Evolutionary conservation across 1,140 invertebrate genomes (phyloP).

Genomic region (Anoplophora glabripennis): DNA sequence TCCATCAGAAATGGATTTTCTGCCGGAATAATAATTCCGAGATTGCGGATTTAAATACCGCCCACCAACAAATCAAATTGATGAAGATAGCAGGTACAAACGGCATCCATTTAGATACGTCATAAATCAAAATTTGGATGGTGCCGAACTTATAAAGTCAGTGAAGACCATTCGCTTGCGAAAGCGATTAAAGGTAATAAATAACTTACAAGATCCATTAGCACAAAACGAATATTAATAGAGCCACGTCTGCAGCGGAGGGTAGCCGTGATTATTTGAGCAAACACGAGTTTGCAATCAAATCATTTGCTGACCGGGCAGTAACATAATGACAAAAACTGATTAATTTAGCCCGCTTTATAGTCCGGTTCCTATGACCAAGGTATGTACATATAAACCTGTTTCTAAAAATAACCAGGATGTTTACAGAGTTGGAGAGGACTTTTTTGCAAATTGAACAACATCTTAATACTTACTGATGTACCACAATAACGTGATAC

Average conservation of each 20-base stretch:
- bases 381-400: too few species aligned
- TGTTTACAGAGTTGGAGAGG: too few species aligned
- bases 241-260: slow-evolving; percentile 18
- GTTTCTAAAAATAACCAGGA: too few species aligned
- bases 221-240: slow-evolving; percentile 37
- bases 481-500: too few species aligned
- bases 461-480: too few species aligned
- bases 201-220: slow-evolving; percentile 39
- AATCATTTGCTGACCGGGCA: slow-evolving; percentile 19
- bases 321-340: too few species aligned
- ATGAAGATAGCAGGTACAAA: not conserved
- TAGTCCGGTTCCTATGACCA: too few species aligned
- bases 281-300: slow-evolving; percentile 26
- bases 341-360: too few species aligned
- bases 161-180: slow-evolving; percentile 20
- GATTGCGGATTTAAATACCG: slow-evolving; percentile 4
- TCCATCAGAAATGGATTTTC: not conserved
- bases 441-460: too few species aligned
- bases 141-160: slow-evolving; percentile 22
- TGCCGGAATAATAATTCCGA: not conserved
- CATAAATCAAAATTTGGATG: slow-evolving; percentile 24
- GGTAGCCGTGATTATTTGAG: slow-evolving; percentile 15
- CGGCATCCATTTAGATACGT: not conserved
- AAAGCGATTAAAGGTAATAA: slow-evolving; percentile 38
- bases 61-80: slow-evolving; percentile 3